phyloP scores from a whole-genome alignment of 2,113 vertebrate genomes.

The Perognathus longimembris region DNA sequence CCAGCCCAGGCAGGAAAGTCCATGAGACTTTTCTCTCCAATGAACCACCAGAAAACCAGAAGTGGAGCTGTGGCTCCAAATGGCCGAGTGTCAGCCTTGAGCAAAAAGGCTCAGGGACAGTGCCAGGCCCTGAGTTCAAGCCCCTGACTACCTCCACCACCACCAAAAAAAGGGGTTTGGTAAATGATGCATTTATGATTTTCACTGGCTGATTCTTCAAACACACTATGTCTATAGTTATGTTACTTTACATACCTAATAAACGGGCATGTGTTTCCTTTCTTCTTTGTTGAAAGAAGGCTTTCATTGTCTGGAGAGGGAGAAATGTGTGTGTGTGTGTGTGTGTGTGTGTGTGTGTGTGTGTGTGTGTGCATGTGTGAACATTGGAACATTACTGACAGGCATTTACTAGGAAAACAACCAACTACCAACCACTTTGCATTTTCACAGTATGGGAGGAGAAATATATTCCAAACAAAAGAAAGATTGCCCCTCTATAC shows the following conservation, averaged over 20 bases:
- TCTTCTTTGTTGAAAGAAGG: not conserved
- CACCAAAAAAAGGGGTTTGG: not conserved
- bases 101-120: too few relatives aligned
- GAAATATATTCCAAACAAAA: slow-evolving; percentile 1
- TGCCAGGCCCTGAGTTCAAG: too few relatives aligned
- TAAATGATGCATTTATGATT: not conserved
- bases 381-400: not conserved
- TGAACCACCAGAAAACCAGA: too few relatives aligned
- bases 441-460: not conserved
- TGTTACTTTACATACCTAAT: slow-evolving; percentile 50
- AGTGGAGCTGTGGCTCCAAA: too few relatives aligned
- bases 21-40: too few relatives aligned
- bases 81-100: too few relatives aligned
- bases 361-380: not conserved
- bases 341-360: too few relatives aligned
- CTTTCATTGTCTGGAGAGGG: not conserved
- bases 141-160: too few relatives aligned
- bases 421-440: not conserved
- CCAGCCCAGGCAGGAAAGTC: too few relatives aligned
- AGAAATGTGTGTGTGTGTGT: not conserved
- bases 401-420: not conserved
- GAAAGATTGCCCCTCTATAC: not conserved
- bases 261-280: slow-evolving; percentile 47
- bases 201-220: not conserved
- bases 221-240: slow-evolving; percentile 22